Base-by-base conservation (phyloP, 2,113 vertebrate species). In the Corydoras sp. region DNA sequence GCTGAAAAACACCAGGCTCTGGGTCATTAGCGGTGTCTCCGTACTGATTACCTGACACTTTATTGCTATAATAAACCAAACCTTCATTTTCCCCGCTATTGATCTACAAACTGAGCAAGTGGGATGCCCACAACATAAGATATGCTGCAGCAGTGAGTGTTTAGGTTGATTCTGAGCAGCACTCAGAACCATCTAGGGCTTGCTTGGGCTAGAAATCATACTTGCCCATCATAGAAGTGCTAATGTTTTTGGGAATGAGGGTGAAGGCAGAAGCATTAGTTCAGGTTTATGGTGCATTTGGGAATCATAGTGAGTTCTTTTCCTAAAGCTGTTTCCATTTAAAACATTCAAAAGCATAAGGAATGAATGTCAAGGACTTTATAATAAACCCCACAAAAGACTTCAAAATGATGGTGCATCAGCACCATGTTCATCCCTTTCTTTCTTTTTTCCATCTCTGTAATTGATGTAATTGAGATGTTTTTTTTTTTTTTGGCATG, bases 51-150 rank as follows among this genome's bases (percentile, higher is more conserved):
- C 78, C 68, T 69, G 72, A 77, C 75, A 80, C 75, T 74, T 80
- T 80, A 80, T 72, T 53, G 75, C 78, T 65, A 54, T 69, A 65
- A 80, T 80, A 77, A 80, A 80, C 73, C 76, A 77, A 80, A 80
- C 59, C 75, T 80, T 75, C 75, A 80, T 77, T 75, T 76, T 80
- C 68, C 77, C 62, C 49, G 64, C 48, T 74, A 80, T 80, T 73
- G 78, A 80, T 80, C 68, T 76, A 71, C 67, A 74, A 71, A 74
- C 64, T 50, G 69, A 74, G 72, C 64, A 75, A 77, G 71, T 71
- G 75, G 68, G 18, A 68, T 29, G 50, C 32, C 58, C 14, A 12
- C 54, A 32, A 59, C 51, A 50, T 60, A 29, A 74, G 54, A 51
- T 55, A 51, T 29, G 48, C 15, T 43, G 31, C 61, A n/a, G 49